A percentile compares a stretch with the other conserved stretches of the same genome.
phyloP scores from a whole-genome alignment of 1,140 invertebrate genomes.

The Hypothenemus hampei region DNA sequence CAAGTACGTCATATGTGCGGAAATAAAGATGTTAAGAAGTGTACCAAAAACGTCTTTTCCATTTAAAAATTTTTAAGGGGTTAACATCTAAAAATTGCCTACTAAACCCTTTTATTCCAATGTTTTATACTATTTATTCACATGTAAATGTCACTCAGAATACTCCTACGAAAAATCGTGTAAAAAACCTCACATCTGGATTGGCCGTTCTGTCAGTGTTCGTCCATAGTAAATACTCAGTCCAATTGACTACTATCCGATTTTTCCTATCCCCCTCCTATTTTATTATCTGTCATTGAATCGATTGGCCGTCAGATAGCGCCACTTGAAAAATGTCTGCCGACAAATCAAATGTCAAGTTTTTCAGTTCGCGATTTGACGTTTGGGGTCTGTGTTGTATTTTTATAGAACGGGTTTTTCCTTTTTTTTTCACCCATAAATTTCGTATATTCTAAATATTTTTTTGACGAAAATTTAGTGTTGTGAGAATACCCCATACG shows the following conservation, averaged over 20 bases:
- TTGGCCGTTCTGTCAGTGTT: too few species aligned
- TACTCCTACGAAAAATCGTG: background rate
- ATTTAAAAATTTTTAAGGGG: background rate
- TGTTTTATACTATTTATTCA: background rate
- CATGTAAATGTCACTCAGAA: background rate
- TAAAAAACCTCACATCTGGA: background rate
- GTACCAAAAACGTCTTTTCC: background rate
- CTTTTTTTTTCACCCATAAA: background rate
- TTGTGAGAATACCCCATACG: background rate
- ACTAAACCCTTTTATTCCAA: background rate
- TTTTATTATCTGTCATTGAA: background rate
- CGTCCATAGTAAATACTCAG: too few species aligned
- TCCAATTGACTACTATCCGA: background rate
- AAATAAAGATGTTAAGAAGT: conserved; percentile 1
- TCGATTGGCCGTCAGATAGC: conserved; percentile 6
- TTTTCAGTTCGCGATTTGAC: conserved; percentile 20
- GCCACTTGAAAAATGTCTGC: background rate
- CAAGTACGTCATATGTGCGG: background rate
- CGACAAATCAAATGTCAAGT: conserved; percentile 7
- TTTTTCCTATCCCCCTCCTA: background rate
- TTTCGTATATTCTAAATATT: background rate
- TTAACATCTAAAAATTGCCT: background rate
- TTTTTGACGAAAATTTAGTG: background rate
- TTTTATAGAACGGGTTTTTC: too few species aligned
- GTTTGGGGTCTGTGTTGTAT: conserved; percentile 12